phyloP scores from a whole-genome alignment of 2,888 invertebrate species.

The Drosophila quinaria region DNA sequence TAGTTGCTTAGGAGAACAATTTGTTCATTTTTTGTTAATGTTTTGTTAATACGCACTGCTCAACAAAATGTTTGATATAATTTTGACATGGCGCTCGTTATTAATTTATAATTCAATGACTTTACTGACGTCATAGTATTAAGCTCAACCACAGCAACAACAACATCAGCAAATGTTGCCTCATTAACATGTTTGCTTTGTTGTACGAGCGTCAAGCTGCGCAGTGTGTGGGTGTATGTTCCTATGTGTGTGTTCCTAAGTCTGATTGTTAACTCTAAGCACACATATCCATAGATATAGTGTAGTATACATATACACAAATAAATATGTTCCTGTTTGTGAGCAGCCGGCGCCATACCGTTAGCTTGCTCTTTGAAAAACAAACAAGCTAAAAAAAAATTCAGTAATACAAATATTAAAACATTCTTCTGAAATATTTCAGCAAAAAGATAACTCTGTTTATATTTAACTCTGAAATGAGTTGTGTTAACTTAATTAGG shows the following conservation, averaged over 20 bases:
- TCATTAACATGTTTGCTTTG: slow-evolving; percentile 69
- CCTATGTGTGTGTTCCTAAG: slow-evolving; percentile 17
- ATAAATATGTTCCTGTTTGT: background rate
- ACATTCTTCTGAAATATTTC: background rate
- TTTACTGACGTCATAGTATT: slow-evolving; percentile 79
- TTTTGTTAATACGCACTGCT: slow-evolving; percentile 34
- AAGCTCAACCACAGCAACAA: slow-evolving; percentile 41
- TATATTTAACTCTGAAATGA: background rate
- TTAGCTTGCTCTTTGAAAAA: slow-evolving; percentile 3
- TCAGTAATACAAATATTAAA: background rate
- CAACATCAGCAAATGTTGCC: slow-evolving; percentile 27
- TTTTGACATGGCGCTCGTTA: slow-evolving; percentile 62
- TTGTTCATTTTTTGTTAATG: slow-evolving; percentile 20
- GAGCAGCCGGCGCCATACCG: slow-evolving; percentile 28
- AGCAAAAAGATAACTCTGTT: slow-evolving; percentile 5
- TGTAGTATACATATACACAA: background rate
- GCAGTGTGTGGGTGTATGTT: slow-evolving; percentile 27
- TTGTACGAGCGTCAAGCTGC: slow-evolving; percentile 39
- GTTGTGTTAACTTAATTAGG: background rate
- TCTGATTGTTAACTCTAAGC: slow-evolving; percentile 11
- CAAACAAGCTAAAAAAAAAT: slow-evolving; percentile 1
- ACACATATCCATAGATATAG: slow-evolving; percentile 1
- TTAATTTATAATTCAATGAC: slow-evolving; percentile 79
- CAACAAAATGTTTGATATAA: slow-evolving; percentile 67
- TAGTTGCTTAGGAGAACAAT: slow-evolving; percentile 25